phyloP scores from a whole-genome alignment of 2,888 invertebrate species.

The Mactromeris polynyma region DNA sequence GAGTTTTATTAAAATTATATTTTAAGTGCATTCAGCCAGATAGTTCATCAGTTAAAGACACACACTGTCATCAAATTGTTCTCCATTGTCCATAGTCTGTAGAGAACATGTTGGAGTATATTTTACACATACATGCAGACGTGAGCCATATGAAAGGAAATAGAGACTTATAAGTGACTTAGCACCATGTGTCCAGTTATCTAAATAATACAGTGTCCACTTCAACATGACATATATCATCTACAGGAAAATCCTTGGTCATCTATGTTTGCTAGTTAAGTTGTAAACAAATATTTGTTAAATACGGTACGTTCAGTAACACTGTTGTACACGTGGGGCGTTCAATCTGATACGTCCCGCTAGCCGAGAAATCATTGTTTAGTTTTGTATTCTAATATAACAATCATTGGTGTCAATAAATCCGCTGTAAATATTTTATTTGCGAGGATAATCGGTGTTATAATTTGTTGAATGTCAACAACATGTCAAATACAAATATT shows the following conservation, averaged over 20 bases:
- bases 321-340: background rate
- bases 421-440: background rate
- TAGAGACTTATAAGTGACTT: background rate
- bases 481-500: background rate
- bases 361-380: background rate
- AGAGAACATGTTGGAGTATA: background rate
- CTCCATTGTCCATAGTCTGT: background rate
- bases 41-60: too few species aligned
- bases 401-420: background rate
- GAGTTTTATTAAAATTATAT: background rate
- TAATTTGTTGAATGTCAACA: background rate
- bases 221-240: slow-evolving; percentile 13
- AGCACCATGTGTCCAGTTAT: slow-evolving; percentile 3
- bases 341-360: background rate
- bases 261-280: background rate
- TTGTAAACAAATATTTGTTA: slow-evolving; percentile 12
- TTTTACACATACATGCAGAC: background rate
- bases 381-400: background rate
- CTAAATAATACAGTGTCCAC: slow-evolving; percentile 1
- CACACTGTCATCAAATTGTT: background rate
- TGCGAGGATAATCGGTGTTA: background rate
- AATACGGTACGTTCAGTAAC: background rate
- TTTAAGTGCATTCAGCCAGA: too few species aligned
- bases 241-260: background rate
- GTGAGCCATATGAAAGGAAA: background rate